Evolutionary conservation across 2,113 vertebrate species (phyloP).

Genomic region (Oncorhynchus mykiss): DNA sequence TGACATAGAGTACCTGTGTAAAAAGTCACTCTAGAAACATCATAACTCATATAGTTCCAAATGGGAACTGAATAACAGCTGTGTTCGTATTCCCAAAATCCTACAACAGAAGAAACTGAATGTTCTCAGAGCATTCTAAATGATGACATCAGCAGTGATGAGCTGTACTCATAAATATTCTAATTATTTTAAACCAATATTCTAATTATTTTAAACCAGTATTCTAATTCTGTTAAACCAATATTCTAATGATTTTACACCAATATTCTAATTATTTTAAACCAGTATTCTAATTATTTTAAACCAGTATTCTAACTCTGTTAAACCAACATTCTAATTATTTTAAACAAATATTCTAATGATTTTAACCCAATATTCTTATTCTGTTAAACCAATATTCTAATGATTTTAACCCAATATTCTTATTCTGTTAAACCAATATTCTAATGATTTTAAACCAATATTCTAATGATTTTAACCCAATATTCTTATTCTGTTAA

Average conservation of each 20-base stretch:
- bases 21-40: too few relatives aligned
- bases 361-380: neutral
- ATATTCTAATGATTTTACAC: neutral
- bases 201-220: too few relatives aligned
- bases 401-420: neutral
- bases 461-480: too few relatives aligned
- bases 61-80: too few relatives aligned
- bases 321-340: neutral
- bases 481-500: too few relatives aligned
- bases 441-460: too few relatives aligned
- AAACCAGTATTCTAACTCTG: neutral
- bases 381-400: neutral
- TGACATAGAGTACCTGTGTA: too few relatives aligned
- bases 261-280: neutral
- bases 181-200: neutral
- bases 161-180: neutral
- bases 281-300: neutral
- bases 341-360: neutral
- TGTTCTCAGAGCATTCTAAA: neutral
- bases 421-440: neutral
- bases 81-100: neutral
- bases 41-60: too few relatives aligned
- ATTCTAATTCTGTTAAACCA: neutral
- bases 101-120: slow-evolving; percentile 15
- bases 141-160: too few relatives aligned